phyloP scores from a whole-genome alignment of 2,113 vertebrate species.

The Lontra canadensis region DNA sequence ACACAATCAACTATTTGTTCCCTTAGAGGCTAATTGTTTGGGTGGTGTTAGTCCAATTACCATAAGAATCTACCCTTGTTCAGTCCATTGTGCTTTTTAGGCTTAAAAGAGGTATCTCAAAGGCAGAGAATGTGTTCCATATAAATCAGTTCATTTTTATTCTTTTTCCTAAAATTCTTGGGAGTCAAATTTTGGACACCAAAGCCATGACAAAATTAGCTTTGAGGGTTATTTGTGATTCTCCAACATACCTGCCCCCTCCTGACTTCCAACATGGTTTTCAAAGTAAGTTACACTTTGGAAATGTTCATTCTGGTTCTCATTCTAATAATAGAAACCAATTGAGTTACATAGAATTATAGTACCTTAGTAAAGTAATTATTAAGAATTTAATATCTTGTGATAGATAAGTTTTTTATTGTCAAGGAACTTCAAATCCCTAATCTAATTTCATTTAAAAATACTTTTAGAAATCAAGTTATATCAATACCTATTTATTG shows the following conservation, averaged over 20 bases:
- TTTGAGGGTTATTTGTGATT: slow-evolving; percentile 18
- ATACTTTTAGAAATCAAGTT: slow-evolving; percentile 19
- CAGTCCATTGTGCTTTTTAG: not conserved
- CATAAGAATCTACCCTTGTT: not conserved
- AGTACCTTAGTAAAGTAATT: not conserved
- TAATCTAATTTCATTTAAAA: slow-evolving; percentile 48
- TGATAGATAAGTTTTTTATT: slow-evolving; percentile 31
- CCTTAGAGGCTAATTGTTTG: not conserved
- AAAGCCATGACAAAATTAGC: not conserved
- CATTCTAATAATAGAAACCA: slow-evolving; percentile 11
- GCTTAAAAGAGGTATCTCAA: not conserved
- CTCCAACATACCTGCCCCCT: not conserved
- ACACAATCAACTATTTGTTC: not conserved
- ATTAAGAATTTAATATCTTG: slow-evolving; percentile 35
- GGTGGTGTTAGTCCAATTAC: not conserved
- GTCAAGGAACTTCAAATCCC: not conserved
- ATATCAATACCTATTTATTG: slow-evolving; percentile 1
- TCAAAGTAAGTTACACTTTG: not conserved
- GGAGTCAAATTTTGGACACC: not conserved
- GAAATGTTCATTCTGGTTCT: not conserved
- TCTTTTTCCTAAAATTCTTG: slow-evolving; percentile 1
- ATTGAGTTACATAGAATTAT: not conserved
- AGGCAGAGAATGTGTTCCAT: not conserved
- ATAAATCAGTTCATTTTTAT: slow-evolving; percentile 14
- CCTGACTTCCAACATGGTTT: not conserved